These are phyloP conservation scores for Cephus cinctus DNA, from an alignment of 1,140 invertebrate species.

Conservation along the genomic window DNA sequence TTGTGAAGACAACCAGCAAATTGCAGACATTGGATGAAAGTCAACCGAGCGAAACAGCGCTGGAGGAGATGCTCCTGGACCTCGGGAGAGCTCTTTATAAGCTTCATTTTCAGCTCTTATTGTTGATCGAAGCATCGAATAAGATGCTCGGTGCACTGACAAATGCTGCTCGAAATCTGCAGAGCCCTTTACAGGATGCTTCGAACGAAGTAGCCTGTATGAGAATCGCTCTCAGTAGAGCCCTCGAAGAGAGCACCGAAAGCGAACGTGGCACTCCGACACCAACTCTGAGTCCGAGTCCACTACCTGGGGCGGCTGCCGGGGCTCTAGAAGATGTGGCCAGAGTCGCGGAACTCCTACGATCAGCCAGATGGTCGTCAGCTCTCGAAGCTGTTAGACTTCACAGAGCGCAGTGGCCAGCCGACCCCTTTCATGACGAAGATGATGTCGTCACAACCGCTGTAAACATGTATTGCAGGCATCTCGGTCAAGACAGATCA, in stretches of 20 bases:
- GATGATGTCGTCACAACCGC: slow-evolving; percentile 67
- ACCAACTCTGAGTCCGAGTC: slow-evolving; percentile 55
- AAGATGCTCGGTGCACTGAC: slow-evolving; percentile 78
- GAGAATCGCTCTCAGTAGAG: slow-evolving; percentile 54
- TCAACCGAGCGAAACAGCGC: slow-evolving; percentile 53
- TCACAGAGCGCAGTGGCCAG: slow-evolving; percentile 62
- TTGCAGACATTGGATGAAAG: slow-evolving; percentile 70
- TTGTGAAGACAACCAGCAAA: slow-evolving; percentile 73
- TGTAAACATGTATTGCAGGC: slow-evolving; percentile 70
- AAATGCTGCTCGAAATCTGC: slow-evolving; percentile 54
- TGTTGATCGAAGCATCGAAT: slow-evolving; percentile 88
- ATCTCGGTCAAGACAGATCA: slow-evolving; percentile 66
- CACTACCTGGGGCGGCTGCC: slow-evolving; percentile 40
- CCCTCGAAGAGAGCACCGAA: slow-evolving; percentile 58
- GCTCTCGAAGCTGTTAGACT: slow-evolving; percentile 65
- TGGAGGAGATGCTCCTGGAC: slow-evolving; percentile 69
- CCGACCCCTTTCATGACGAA: slow-evolving; percentile 60
- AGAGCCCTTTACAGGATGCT: slow-evolving; percentile 59
- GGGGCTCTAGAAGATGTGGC: slow-evolving; percentile 57
- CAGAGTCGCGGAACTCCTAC: slow-evolving; percentile 63
- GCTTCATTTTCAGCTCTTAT: slow-evolving; percentile 88
- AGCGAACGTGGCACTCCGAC: slow-evolving; percentile 62
- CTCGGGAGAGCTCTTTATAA: slow-evolving; percentile 86
- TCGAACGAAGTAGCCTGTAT: slow-evolving; percentile 59
- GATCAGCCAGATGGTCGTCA: slow-evolving; percentile 64